Percentiles rank a stretch among this genome's conserved stretches.
phyloP scores from a whole-genome alignment of 1,140 invertebrate genomes.

The Magallana angulata region DNA sequence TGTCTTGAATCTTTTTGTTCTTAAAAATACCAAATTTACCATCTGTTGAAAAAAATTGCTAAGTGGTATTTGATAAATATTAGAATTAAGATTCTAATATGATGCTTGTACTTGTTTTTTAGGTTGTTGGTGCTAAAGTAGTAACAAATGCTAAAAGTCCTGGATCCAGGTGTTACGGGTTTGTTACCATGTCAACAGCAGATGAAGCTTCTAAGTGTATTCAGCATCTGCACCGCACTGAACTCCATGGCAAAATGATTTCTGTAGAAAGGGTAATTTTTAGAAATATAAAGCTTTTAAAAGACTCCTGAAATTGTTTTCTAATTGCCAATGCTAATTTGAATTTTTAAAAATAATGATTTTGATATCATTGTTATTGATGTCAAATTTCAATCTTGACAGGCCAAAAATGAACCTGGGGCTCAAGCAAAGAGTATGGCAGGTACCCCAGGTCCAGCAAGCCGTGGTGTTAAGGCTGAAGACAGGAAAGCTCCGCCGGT shows the following conservation, averaged over 20 bases:
- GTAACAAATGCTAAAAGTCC: conserved; percentile 95
- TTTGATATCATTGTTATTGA: too few species aligned
- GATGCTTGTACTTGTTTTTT: neutral
- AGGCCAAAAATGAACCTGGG: conserved; percentile 77
- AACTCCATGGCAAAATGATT: conserved; percentile 95
- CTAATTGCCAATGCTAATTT: neutral
- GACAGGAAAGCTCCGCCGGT: conserved; percentile 60
- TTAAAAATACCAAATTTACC: too few species aligned
- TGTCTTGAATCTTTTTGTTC: too few species aligned
- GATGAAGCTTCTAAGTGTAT: conserved; percentile 95
- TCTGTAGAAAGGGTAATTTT: conserved; percentile 91
- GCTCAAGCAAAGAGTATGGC: conserved; percentile 55
- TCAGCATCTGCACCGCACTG: conserved; percentile 91
- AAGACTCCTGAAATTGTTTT: neutral
- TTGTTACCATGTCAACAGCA: conserved; percentile 93
- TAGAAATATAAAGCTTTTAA: neutral
- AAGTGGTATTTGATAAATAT: too few species aligned
- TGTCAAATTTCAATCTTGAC: conserved; percentile 25
- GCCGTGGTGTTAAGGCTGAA: conserved; percentile 46
- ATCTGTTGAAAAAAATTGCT: too few species aligned
- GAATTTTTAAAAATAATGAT: neutral
- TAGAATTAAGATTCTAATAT: too few species aligned
- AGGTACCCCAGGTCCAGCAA: conserved; percentile 54
- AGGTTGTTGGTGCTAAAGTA: conserved; percentile 93
- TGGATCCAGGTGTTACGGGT: conserved; percentile 94